A percentile compares a stretch with the other conserved stretches of the same genome.
Conservation (phyloP, 2,888 invertebrate species). For the Coecobrya sp. region DNA sequence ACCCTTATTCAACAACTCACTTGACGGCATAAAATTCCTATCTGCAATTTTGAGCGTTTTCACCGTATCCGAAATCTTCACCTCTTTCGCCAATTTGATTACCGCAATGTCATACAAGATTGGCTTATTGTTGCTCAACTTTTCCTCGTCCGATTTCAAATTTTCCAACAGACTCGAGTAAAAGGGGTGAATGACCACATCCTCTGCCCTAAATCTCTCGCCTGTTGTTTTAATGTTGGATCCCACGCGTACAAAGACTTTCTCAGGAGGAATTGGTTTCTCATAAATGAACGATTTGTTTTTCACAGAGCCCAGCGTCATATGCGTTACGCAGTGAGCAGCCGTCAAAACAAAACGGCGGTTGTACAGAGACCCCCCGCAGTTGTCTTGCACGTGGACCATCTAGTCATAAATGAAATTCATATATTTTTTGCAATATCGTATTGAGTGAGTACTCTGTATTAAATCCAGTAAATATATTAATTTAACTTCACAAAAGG, state of each 20-base stretch:
- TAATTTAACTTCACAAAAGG: too few relatives aligned
- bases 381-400: slow-evolving; percentile 68
- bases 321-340: slow-evolving; percentile 57
- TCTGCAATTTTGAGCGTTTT: slow-evolving; percentile 64
- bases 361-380: slow-evolving; percentile 62
- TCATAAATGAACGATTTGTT: slow-evolving; percentile 59
- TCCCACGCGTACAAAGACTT: slow-evolving; percentile 57
- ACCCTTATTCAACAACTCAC: too few relatives aligned
- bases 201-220: slow-evolving; percentile 56
- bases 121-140: slow-evolving; percentile 43
- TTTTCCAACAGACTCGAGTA: slow-evolving; percentile 60
- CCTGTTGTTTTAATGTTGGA: slow-evolving; percentile 67
- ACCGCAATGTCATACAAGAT: slow-evolving; percentile 69
- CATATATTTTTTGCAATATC: too few relatives aligned
- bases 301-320: slow-evolving; percentile 1
- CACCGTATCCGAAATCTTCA: slow-evolving; percentile 54
- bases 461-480: too few relatives aligned
- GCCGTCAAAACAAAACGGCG: slow-evolving; percentile 64
- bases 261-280: slow-evolving; percentile 27
- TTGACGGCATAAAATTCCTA: slow-evolving; percentile 50
- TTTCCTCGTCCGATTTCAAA: slow-evolving; percentile 63
- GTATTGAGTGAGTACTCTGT: too few relatives aligned
- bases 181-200: slow-evolving; percentile 56
- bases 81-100: slow-evolving; percentile 55
- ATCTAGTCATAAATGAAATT: too few relatives aligned